Conservation (phyloP, 2,888 invertebrate species). For the Ptychoptera albimana region DNA sequence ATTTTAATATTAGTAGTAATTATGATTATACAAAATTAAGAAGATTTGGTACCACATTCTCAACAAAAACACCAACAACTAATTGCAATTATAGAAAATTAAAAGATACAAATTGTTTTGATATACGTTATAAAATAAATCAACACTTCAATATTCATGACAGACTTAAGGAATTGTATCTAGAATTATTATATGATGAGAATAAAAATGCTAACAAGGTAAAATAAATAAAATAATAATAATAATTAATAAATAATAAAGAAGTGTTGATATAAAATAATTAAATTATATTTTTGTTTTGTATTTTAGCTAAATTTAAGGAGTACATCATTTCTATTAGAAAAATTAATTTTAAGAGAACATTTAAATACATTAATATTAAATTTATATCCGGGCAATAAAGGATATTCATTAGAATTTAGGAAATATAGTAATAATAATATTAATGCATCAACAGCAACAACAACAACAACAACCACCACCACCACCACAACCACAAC, state of each 20-base stretch:
- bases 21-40: not conserved
- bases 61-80: constrained; percentile 14
- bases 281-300: constrained; percentile 5
- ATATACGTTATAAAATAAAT: constrained; percentile 9
- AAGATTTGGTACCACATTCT: constrained; percentile 6
- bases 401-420: constrained; percentile 59
- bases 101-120: no score
- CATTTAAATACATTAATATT: constrained; percentile 77
- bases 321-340: constrained; percentile 55
- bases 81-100: no score
- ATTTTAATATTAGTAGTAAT: not conserved
- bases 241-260: no score
- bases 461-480: not conserved
- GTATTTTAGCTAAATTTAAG: constrained; percentile 24
- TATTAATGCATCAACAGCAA: not conserved
- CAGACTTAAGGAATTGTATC: constrained; percentile 26
- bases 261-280: no score
- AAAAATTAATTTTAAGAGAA: constrained; percentile 70
- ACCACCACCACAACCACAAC: not conserved
- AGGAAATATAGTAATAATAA: not conserved
- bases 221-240: no score
- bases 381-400: constrained; percentile 81
- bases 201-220: constrained; percentile 28
- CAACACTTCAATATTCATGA: constrained; percentile 28
- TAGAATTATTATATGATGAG: constrained; percentile 25